Base-by-base conservation (phyloP, 92 coral and sea anemone genomes). In the Heteractis magnifica region DNA sequence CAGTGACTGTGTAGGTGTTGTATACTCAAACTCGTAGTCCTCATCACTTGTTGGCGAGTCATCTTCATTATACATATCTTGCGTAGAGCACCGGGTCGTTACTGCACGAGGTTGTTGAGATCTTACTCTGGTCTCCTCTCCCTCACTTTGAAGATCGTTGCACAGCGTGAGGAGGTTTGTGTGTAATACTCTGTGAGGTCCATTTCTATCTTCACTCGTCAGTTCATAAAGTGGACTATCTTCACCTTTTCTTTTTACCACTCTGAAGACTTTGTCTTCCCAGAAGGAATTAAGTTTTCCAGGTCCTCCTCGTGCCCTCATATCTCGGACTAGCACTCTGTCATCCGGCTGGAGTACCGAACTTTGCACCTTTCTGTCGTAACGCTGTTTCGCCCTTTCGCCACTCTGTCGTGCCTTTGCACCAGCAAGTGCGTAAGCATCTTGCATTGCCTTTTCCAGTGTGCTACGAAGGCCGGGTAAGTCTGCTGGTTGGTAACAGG, bases 371-470 rank as follows among this genome's bases (percentile, higher is more conserved):
- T 1, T 26, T 26, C 26, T 26, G 26, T 26, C 26, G 26, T 26
- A 26, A 26, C 26, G 26, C 26, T 26, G 26, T 26, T 26, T 26
- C 26, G 26, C 26, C 26, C 26, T 26, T 26, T 26, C 26, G 26
- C 26, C 26, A 26, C 26, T 68, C 51, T 62, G 19, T 41, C 58
- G 12, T 4, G 41, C 51, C 20, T 81, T 62, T 19, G 0, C 20
- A 4, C 20, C 11, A 16, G 85, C 77, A 3, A 64, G 56, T 23
- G 4, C 26, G 78, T 81, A 81, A 23, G 86, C 86, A 9, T 71
- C 79, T 9, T 70, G 11, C 80, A 82, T 82, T 4, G 79, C 86
- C n/a, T 49, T 59, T 10, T 56, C 19, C 86, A 82, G 41, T 48
- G 4, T 21, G 71, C 53, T 7, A 81, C 85, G 19, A 44, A 81